Percentiles rank a stretch among this genome's conserved stretches.
These are phyloP conservation scores for Plemyria rubiginata DNA, from an alignment of 2,888 invertebrate species.

Conservation along the genomic window DNA sequence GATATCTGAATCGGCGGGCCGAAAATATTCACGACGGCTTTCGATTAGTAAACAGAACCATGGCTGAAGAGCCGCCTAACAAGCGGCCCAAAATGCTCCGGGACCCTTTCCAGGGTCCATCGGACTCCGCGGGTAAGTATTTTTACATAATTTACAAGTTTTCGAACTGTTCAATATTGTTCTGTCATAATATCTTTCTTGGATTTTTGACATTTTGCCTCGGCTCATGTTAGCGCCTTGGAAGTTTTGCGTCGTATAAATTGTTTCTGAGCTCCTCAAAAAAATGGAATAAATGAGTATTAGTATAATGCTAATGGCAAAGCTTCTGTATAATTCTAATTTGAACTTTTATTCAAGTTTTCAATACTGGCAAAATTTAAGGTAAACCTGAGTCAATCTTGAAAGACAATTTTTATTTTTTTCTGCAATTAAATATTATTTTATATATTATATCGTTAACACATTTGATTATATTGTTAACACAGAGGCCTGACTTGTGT, in stretches of 20 bases:
- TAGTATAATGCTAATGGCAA: background rate
- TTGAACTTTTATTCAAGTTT: constrained; percentile 14
- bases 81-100: constrained; percentile 97
- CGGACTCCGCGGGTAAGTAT: constrained; percentile 91
- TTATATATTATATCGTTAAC: background rate
- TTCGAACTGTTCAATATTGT: constrained; percentile 64
- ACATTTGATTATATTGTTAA: background rate
- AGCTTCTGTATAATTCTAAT: constrained; percentile 3
- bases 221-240: constrained; percentile 78
- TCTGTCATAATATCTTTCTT: constrained; percentile 79
- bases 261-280: constrained; percentile 53
- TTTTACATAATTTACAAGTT: constrained; percentile 69
- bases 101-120: constrained; percentile 92
- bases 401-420: background rate
- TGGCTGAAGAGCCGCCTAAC: constrained; percentile 98
- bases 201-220: constrained; percentile 79
- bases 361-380: background rate
- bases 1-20: constrained; percentile 85
- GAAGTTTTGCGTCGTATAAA: constrained; percentile 81
- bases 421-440: background rate
- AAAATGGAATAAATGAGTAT: background rate
- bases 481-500: background rate
- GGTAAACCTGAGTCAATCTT: constrained; percentile 1
- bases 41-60: constrained; percentile 89
- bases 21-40: constrained; percentile 86